Percentiles rank a stretch among this genome's conserved stretches.
Evolutionary conservation across 2,797 vertebrate species (phyloP).

Genomic region (Anniella stebbinsi): DNA sequence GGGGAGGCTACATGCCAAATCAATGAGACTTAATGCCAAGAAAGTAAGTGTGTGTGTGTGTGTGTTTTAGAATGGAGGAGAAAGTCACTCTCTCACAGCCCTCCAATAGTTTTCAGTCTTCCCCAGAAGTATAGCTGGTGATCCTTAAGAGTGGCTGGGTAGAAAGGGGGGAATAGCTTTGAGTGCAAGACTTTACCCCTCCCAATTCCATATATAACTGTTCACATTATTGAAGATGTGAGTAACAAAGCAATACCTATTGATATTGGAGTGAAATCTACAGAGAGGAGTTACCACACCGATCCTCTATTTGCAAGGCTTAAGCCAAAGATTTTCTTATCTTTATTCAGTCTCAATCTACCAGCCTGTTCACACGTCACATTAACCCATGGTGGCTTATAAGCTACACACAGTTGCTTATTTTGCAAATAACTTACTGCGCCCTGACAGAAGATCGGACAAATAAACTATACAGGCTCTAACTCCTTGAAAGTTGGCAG

Average conservation of each 20-base stretch:
- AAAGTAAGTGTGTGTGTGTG: not conserved
- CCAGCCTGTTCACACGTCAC: too few relatives aligned
- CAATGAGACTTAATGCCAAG: not conserved
- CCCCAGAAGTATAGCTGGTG: not conserved
- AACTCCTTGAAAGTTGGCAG: too few relatives aligned
- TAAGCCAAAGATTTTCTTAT: not conserved
- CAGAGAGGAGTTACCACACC: not conserved
- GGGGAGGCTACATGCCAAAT: not conserved
- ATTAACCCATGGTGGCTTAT: too few relatives aligned
- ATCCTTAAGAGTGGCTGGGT: not conserved
- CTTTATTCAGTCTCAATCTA: not conserved
- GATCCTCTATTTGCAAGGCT: not conserved
- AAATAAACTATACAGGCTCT: too few relatives aligned
- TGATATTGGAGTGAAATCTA: not conserved
- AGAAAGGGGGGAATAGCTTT: not conserved
- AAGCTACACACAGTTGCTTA: too few relatives aligned
- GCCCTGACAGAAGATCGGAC: too few relatives aligned
- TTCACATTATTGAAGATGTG: not conserved
- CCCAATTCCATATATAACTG: not conserved
- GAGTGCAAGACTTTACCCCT: slow-evolving; percentile 2
- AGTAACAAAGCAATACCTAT: not conserved
- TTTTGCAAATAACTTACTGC: too few relatives aligned
- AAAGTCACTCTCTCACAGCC: not conserved
- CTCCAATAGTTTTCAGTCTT: not conserved
- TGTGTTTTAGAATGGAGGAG: not conserved